These are phyloP conservation scores for Aquatica leii DNA, from an alignment of 2,888 invertebrate genomes.

Conservation along the genomic window DNA sequence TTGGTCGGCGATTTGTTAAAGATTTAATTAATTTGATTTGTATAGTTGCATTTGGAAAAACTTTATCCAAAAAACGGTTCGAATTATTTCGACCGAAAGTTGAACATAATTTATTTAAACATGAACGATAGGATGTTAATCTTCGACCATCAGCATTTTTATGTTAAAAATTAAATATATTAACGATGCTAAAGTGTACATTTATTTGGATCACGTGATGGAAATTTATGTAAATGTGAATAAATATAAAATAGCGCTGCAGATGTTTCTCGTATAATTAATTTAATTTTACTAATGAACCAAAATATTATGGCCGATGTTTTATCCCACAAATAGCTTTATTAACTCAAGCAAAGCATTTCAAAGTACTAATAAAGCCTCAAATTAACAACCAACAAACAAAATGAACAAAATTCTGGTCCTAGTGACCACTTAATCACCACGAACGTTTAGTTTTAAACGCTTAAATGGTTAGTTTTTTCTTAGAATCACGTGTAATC, in stretches of 20 bases:
- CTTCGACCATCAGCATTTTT: conserved; percentile 7
- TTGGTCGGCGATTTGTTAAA: conserved; percentile 39
- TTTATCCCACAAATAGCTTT: conserved; percentile 33
- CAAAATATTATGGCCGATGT: conserved; percentile 21
- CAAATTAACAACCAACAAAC: conserved; percentile 39
- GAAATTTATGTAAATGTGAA: conserved; percentile 1
- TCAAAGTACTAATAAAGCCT: conserved; percentile 38
- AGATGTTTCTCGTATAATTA: conserved; percentile 20
- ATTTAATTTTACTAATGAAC: conserved; percentile 31
- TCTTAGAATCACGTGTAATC: conserved; percentile 59
- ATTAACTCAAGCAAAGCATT: conserved; percentile 34
- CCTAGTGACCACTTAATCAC: conserved; percentile 56
- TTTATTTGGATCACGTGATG: not conserved
- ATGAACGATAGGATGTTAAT: conserved; percentile 16
- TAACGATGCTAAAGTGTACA: not conserved
- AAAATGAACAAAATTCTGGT: conserved; percentile 51
- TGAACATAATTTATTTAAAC: conserved; percentile 18
- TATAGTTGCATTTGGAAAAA: conserved; percentile 29
- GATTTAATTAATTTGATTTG: conserved; percentile 41
- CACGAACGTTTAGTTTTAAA: conserved; percentile 50
- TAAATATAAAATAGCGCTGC: not conserved
- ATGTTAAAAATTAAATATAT: conserved; percentile 4
- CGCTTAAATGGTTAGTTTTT: conserved; percentile 54
- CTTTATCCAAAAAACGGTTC: conserved; percentile 14
- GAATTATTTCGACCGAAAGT: conserved; percentile 2